phyloP scores from a whole-genome alignment of 2,113 vertebrate genomes.

The Lamprotornis superbus region DNA sequence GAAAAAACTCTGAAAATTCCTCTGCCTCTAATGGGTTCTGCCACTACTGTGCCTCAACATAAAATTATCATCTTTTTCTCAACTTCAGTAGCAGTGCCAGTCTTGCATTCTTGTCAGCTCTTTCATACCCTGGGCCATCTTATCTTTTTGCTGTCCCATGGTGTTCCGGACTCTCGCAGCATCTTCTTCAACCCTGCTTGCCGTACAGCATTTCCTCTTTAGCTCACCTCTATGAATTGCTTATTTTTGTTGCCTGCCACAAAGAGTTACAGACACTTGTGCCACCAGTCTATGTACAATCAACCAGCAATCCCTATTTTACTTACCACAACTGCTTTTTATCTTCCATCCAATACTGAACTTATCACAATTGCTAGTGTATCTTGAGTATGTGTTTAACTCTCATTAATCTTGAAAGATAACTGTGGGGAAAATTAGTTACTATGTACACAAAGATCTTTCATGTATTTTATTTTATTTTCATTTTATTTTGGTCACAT shows the following conservation, averaged over 20 bases:
- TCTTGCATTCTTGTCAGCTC: background rate
- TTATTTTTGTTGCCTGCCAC: background rate
- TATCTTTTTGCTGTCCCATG: background rate
- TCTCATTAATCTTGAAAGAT: background rate
- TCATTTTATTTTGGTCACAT: background rate
- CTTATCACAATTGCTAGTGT: background rate
- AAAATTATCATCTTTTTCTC: background rate
- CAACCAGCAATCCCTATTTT: background rate
- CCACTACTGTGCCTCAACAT: background rate
- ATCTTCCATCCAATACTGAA: background rate
- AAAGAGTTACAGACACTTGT: background rate
- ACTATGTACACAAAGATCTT: background rate
- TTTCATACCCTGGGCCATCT: background rate
- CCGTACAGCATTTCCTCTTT: background rate
- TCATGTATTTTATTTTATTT: background rate
- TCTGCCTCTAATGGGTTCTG: background rate
- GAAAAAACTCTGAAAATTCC: background rate
- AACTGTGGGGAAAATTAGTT: background rate
- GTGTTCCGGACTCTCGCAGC: accelerated
- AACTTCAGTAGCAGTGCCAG: background rate
- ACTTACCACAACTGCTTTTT: background rate
- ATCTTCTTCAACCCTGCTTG: background rate
- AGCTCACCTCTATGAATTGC: background rate
- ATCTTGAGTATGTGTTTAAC: background rate
- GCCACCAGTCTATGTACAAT: background rate